phyloP scores from a whole-genome alignment of 2,888 invertebrate genomes.

The Brachycybe producta region DNA sequence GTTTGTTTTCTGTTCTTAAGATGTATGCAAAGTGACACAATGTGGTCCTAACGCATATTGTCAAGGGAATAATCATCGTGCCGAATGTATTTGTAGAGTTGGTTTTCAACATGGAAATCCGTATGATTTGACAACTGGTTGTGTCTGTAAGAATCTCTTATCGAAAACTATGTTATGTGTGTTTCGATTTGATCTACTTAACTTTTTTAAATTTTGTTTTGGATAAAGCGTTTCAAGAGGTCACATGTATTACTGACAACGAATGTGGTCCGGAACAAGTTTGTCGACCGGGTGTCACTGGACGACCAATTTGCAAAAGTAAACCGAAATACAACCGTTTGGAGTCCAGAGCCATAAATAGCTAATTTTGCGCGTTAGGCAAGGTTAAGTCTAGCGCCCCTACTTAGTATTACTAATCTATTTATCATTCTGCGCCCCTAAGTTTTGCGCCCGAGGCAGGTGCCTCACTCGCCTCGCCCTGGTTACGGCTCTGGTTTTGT shows the following conservation, averaged over 20 bases:
- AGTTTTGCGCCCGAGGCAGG: too few relatives aligned
- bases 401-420: too few relatives aligned
- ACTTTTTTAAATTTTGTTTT: slow-evolving; percentile 1
- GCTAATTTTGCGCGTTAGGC: background rate
- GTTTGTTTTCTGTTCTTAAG: slow-evolving; percentile 15
- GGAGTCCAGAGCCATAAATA: too few relatives aligned
- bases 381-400: too few relatives aligned
- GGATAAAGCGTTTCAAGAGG: slow-evolving; percentile 9
- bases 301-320: slow-evolving; percentile 24
- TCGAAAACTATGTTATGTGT: background rate
- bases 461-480: too few relatives aligned
- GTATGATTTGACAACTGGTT: slow-evolving; percentile 61
- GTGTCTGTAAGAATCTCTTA: slow-evolving; percentile 40
- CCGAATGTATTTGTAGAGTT: slow-evolving; percentile 25
- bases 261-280: slow-evolving; percentile 25
- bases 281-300: slow-evolving; percentile 23
- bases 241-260: slow-evolving; percentile 20
- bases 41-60: slow-evolving; percentile 27
- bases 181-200: too few relatives aligned
- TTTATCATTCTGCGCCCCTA: too few relatives aligned
- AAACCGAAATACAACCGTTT: too few relatives aligned
- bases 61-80: slow-evolving; percentile 23
- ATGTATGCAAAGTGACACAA: slow-evolving; percentile 25
- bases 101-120: slow-evolving; percentile 58
- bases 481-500: too few relatives aligned